Evolutionary conservation across 2,888 invertebrate species (phyloP), one percentile per base, ranked within the genome.

Genomic region (Noctuana brunneofusca): DNA sequence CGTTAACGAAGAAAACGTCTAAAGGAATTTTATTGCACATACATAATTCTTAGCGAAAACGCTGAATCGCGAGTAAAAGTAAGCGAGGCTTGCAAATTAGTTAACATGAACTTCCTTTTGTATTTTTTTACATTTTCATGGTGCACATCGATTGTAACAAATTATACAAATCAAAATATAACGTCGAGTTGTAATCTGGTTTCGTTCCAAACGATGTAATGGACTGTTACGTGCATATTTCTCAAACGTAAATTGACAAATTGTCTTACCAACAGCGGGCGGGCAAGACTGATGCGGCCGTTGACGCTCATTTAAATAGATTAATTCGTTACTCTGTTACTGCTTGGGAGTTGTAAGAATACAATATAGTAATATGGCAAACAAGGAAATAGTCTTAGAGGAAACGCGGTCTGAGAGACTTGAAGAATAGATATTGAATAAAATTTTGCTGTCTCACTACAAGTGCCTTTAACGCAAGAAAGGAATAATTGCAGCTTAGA

Each of bases 291-390:
- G 66, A 66, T 65, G 70, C 67, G 73, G 71, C 57, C 77, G 71
- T 73, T 79, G 80, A 80, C 76, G 70, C 72, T 66, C 63, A 64
- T 69, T 67, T 62, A 69, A 72, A 71, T 71, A 71, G 71, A 73
- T 69, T 66, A 67, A 66, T 65, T 53, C 66, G 63, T 58, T 43
- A 57, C 58, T 60, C 58, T 49, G 57, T 41, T 62, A 67, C 65
- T 58, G 30, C 38, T 43, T 3, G 8, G 46, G 30, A 3, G 52
- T 43, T 43, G 52, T 58, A 52, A 52, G 30, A 57, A 14, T 9
- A 54, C 14, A 24, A 35, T 11, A 32, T 12, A n/a, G n/a, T n/a
- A n/a, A n/a, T n/a, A n/a, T n/a, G n/a, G n/a, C n/a, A n/a, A 11
- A 11, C 30, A 30, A 30, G 3, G 30, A 30, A 30, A 8, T 1